Conservation (phyloP, 2,888 invertebrate genomes). For the Catotricha subobsoleta region DNA sequence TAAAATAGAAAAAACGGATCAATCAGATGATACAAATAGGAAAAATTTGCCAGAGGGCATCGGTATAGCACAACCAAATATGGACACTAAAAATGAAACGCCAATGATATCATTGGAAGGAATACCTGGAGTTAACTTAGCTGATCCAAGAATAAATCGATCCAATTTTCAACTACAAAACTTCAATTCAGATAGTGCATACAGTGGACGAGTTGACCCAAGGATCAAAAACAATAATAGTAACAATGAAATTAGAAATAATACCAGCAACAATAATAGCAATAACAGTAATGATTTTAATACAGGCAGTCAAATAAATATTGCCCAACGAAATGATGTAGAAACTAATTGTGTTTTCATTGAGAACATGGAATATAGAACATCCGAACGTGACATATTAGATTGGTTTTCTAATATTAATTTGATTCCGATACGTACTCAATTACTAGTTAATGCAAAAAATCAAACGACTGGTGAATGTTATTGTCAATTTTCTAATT, state of each 20-base stretch:
- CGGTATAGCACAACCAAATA: background rate
- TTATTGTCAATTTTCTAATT: slow-evolving; percentile 64
- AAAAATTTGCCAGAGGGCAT: background rate
- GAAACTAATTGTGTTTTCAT: slow-evolving; percentile 47
- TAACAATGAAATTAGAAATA: too few relatives aligned
- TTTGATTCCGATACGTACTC: slow-evolving; percentile 56
- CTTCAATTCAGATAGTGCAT: background rate
- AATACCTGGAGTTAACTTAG: background rate
- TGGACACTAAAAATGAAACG: background rate
- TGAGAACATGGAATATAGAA: slow-evolving; percentile 55
- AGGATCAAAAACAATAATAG: background rate
- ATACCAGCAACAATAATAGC: slow-evolving; percentile 6
- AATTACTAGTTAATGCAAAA: slow-evolving; percentile 51
- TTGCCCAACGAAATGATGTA: slow-evolving; percentile 2
- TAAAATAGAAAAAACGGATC: too few relatives aligned
- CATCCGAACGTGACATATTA: slow-evolving; percentile 58
- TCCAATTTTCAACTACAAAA: slow-evolving; percentile 2
- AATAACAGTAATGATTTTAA: slow-evolving; percentile 10
- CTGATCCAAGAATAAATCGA: slow-evolving; percentile 4
- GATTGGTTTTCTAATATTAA: slow-evolving; percentile 60
- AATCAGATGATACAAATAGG: background rate
- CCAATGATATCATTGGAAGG: background rate
- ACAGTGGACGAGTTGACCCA: slow-evolving; percentile 2
- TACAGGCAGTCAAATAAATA: slow-evolving; percentile 1
- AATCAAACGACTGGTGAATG: slow-evolving; percentile 67